A percentile compares a stretch with the other conserved stretches of the same genome.
These are phyloP conservation scores for Epinotia brunnichana DNA, from an alignment of 2,888 invertebrate species.

Conservation along the genomic window DNA sequence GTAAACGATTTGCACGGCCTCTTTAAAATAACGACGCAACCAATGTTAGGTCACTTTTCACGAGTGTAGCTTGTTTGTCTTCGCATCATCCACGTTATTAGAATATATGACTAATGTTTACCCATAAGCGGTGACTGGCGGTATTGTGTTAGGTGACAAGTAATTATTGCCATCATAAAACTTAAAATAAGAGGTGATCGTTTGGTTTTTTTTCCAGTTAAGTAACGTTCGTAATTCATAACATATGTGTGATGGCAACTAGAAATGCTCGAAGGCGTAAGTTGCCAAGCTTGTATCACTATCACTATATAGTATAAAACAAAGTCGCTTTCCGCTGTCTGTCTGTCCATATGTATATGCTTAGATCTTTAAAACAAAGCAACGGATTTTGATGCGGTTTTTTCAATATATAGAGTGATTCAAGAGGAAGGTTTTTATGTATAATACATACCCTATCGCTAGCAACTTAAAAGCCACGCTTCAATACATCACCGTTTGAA, in stretches of 20 bases:
- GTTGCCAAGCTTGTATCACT: slow-evolving; percentile 18
- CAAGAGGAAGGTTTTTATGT: no score
- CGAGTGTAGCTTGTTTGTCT: slow-evolving; percentile 45
- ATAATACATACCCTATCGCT: no score
- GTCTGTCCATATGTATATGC: no score
- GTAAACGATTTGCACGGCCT: slow-evolving; percentile 14
- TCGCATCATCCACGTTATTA: slow-evolving; percentile 49
- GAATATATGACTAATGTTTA: slow-evolving; percentile 48
- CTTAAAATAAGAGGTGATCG: slow-evolving; percentile 31
- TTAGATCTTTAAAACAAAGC: no score
- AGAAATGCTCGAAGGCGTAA: slow-evolving; percentile 13
- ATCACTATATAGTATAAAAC: no score
- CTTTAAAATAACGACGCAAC: slow-evolving; percentile 45
- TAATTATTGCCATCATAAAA: slow-evolving; percentile 40
- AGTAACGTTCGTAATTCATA: slow-evolving; percentile 20
- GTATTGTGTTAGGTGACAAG: slow-evolving; percentile 40
- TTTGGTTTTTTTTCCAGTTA: slow-evolving; percentile 28
- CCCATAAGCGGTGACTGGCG: slow-evolving; percentile 33
- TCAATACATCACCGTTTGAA: slow-evolving; percentile 26
- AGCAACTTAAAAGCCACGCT: slow-evolving; percentile 21
- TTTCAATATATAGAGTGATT: no score
- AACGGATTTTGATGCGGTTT: no score
- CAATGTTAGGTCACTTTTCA: slow-evolving; percentile 45
- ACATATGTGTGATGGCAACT: slow-evolving; percentile 15
- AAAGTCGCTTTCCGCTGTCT: no score